Evolutionary conservation across 2,888 invertebrate genomes (phyloP).

Genomic region (Zygogramma bicolorata): DNA sequence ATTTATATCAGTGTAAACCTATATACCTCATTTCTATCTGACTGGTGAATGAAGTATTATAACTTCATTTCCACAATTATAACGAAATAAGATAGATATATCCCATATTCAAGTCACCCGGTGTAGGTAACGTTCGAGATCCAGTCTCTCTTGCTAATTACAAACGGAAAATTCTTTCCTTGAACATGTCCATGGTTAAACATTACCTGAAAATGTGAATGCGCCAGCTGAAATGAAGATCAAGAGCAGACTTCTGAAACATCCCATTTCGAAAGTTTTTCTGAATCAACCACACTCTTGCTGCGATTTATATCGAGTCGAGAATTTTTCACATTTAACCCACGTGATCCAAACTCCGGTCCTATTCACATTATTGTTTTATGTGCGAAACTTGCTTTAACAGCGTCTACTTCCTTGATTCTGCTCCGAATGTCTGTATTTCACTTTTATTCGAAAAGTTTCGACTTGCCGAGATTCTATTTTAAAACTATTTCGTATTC

Average conservation of each 20-base stretch:
- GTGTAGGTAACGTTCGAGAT: neutral
- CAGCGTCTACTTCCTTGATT: slow-evolving; percentile 31
- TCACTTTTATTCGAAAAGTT: slow-evolving; percentile 47
- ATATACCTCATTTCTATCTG: too few relatives aligned
- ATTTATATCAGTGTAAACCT: too few relatives aligned
- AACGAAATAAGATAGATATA: too few relatives aligned
- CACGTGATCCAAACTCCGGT: slow-evolving; percentile 34
- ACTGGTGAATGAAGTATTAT: too few relatives aligned
- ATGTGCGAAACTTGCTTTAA: slow-evolving; percentile 30
- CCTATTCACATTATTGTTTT: slow-evolving; percentile 41
- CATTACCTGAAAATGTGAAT: neutral
- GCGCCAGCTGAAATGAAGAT: slow-evolving; percentile 30
- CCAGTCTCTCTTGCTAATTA: neutral
- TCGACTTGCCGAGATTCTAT: slow-evolving; percentile 41
- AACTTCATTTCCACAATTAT: too few relatives aligned
- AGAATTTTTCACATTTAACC: slow-evolving; percentile 33
- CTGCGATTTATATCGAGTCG: slow-evolving; percentile 19
- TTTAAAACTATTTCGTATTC: slow-evolving; percentile 48
- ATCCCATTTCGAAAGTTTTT: slow-evolving; percentile 17
- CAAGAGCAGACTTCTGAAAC: slow-evolving; percentile 18
- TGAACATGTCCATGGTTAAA: neutral
- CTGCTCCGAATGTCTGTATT: slow-evolving; percentile 37
- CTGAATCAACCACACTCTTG: slow-evolving; percentile 15
- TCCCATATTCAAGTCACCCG: too few relatives aligned
- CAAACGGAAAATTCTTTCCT: neutral